Conservation (phyloP, 2,888 invertebrate species). For the Tetramorium bicarinatum region DNA sequence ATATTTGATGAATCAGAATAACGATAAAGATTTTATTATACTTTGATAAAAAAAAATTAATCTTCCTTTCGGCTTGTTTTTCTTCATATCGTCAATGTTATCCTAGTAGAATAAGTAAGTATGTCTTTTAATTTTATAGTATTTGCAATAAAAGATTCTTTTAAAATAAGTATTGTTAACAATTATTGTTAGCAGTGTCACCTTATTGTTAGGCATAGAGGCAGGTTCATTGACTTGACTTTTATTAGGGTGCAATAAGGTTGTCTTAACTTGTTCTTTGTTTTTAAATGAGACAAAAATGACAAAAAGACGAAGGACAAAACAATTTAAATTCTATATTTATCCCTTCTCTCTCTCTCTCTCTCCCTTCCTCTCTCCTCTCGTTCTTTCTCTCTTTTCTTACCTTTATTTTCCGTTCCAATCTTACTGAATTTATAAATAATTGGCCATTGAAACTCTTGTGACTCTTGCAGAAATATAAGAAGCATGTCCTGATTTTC, state of each 20-base stretch:
- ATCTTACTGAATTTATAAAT: background rate
- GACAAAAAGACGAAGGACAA: constrained; percentile 4
- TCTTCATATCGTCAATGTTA: no score
- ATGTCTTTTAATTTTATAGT: background rate
- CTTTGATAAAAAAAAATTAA: no score
- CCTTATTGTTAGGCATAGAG: no score
- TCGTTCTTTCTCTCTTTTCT: no score
- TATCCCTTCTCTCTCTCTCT: no score
- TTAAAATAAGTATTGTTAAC: background rate
- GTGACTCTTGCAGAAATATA: constrained; percentile 8
- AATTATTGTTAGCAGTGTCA: no score
- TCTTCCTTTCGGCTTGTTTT: no score
- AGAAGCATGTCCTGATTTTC: background rate
- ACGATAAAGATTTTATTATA: no score
- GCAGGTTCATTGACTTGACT: background rate
- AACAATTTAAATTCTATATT: background rate
- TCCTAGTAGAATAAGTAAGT: no score
- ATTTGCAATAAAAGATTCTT: background rate
- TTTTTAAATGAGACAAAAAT: background rate
- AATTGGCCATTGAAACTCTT: constrained; percentile 25
- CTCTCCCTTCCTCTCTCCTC: background rate
- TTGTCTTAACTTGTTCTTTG: background rate
- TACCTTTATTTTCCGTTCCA: background rate
- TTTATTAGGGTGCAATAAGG: no score
- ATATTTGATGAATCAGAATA: no score